Percentiles rank a stretch among this genome's conserved stretches.
These are phyloP conservation scores for Drosophila insularis DNA, from an alignment of 1,140 invertebrate species.

Conservation along the genomic window DNA sequence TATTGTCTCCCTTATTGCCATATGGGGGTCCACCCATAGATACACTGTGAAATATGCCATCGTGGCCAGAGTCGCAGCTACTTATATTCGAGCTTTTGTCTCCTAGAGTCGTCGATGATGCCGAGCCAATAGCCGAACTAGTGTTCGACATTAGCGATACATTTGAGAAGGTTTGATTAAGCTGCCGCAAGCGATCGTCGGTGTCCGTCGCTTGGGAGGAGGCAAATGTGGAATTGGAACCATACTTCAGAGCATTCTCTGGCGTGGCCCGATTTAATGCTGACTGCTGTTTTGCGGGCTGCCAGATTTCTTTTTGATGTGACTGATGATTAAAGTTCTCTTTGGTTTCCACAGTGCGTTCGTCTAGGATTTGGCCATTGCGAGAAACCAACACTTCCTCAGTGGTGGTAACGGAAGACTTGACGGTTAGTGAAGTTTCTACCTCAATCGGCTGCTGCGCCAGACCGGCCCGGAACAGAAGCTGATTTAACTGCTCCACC, in stretches of 20 bases:
- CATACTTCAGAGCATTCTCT: conserved; percentile 64
- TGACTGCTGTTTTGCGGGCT: conserved; percentile 83
- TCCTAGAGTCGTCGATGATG: conserved; percentile 60
- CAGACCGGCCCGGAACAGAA: conserved; percentile 87
- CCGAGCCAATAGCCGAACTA: conserved; percentile 59
- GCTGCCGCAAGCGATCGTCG: conserved; percentile 51
- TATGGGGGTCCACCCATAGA: conserved; percentile 57
- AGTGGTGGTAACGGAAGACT: conserved; percentile 88
- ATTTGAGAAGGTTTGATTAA: conserved; percentile 73
- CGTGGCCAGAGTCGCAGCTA: conserved; percentile 75
- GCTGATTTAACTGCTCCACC: conserved; percentile 88
- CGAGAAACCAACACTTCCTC: conserved; percentile 89
- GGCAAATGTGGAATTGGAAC: conserved; percentile 60
- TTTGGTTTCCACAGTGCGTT: conserved; percentile 88
- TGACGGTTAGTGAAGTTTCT: conserved; percentile 89
- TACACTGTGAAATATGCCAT: conserved; percentile 72
- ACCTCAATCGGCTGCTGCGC: conserved; percentile 88
- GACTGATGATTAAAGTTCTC: conserved; percentile 89
- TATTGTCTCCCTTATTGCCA: conserved; percentile 40
- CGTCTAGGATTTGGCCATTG: conserved; percentile 88
- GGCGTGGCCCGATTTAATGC: conserved; percentile 53
- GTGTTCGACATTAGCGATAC: conserved; percentile 58
- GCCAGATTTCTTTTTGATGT: conserved; percentile 88
- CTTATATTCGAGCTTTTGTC: conserved; percentile 72
- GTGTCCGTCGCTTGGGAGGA: conserved; percentile 47